Conservation (phyloP, 2,797 vertebrate genomes). For the Buceros bicornis region DNA sequence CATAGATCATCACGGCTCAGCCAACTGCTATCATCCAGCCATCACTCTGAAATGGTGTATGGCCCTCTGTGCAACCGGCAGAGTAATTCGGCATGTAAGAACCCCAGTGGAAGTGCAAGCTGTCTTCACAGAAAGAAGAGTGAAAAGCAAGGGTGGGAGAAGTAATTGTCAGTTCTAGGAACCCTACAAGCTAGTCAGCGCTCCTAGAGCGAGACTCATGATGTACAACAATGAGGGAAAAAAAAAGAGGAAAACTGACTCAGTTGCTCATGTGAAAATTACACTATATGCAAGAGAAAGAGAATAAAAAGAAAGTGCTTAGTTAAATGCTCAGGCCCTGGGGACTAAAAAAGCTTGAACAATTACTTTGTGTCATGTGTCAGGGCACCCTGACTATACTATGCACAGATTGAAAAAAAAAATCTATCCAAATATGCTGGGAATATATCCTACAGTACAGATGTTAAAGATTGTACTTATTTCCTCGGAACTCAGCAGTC, state of each 20-base stretch:
- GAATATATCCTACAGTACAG: neutral
- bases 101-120: too few species aligned
- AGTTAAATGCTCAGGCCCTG: neutral
- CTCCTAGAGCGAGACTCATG: neutral
- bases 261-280: neutral
- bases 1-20: too few species aligned
- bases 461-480: neutral
- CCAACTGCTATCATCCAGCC: too few species aligned
- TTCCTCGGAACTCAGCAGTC: neutral
- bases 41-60: too few species aligned
- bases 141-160: neutral
- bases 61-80: too few species aligned
- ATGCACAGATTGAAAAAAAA: too few species aligned
- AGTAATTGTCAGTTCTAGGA: neutral
- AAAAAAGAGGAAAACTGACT: neutral
- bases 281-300: neutral
- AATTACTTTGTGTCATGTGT: neutral
- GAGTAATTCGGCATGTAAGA: too few species aligned
- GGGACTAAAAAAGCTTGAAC: neutral
- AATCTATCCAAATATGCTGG: neutral
- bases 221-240: neutral
- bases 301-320: neutral
- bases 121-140: neutral
- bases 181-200: neutral
- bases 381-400: neutral